Percentiles rank a stretch among this genome's conserved stretches.
phyloP scores from a whole-genome alignment of 2,797 vertebrate species.

The Acanthurus tractus region DNA sequence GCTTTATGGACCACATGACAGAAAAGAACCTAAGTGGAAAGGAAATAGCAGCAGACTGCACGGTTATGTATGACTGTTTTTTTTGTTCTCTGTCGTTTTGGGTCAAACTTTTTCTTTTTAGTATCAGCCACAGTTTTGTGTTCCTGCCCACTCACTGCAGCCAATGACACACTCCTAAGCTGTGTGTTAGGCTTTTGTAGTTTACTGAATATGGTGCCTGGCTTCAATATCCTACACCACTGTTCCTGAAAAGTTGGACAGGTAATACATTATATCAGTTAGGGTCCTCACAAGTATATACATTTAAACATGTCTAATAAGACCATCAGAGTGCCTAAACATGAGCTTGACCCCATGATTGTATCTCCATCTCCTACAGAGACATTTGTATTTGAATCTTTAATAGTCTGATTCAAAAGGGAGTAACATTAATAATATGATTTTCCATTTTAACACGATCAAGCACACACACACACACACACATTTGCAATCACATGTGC shows the following conservation, averaged over 20 bases:
- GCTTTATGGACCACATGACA: no score
- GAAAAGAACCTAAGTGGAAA: no score
- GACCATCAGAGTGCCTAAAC: not conserved
- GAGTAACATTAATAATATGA: not conserved
- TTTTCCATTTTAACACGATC: slow-evolving; percentile 2
- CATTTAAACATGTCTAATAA: not conserved
- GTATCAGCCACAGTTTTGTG: not conserved
- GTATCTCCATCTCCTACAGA: not conserved
- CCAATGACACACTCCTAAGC: no score
- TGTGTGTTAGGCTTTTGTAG: no score
- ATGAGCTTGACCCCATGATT: not conserved
- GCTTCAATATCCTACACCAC: no score
- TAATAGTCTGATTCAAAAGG: not conserved
- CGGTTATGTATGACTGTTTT: no score
- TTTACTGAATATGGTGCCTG: no score
- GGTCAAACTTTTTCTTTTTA: no score
- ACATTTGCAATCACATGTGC: not conserved
- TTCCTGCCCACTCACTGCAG: not conserved
- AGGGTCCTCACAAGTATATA: not conserved
- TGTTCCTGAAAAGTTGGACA: no score
- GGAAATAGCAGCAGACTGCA: no score
- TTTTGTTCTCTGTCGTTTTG: no score
- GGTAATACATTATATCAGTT: not conserved
- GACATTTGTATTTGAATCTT: slow-evolving; percentile 4
- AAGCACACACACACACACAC: not conserved